Evolutionary conservation across 2,113 vertebrate genomes (phyloP).

Genomic region (Mola mola): DNA sequence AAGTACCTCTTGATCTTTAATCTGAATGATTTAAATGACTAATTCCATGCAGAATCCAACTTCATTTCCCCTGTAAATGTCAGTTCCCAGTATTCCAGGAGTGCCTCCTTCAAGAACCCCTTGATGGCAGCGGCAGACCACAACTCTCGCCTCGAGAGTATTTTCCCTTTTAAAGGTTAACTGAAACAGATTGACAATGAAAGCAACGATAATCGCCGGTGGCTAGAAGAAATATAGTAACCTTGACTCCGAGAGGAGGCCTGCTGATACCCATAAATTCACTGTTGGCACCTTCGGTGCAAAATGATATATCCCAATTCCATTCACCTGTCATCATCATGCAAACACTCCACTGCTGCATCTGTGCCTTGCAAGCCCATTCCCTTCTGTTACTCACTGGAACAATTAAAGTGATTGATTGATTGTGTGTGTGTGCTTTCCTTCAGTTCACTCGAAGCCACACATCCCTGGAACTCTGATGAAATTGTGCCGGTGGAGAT

Average conservation of each 20-base stretch:
- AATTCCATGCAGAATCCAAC: too few species aligned
- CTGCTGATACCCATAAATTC: background rate
- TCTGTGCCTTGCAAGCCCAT: conserved; percentile 17
- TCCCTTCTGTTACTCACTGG: conserved; percentile 16
- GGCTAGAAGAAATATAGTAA: background rate
- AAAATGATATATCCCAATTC: conserved; percentile 21
- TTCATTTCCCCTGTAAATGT: background rate
- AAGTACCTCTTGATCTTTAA: too few species aligned
- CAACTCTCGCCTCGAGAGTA: background rate
- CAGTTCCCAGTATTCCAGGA: background rate
- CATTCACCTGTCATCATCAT: conserved; percentile 5
- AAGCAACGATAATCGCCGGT: background rate
- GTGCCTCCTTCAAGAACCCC: background rate
- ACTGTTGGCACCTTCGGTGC: background rate
- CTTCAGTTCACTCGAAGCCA: background rate
- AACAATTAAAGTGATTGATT: conserved; percentile 50
- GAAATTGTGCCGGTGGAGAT: conserved; percentile 40
- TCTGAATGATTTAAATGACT: too few species aligned
- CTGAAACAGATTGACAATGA: background rate
- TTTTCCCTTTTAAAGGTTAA: background rate
- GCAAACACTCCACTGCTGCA: conserved; percentile 11
- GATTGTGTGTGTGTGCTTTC: conserved; percentile 8
- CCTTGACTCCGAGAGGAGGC: background rate
- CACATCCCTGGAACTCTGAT: conserved; percentile 48
- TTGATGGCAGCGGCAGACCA: accelerated